Base-by-base conservation (phyloP, 2,888 invertebrate genomes). In the Rhorus exstirpatorius region DNA sequence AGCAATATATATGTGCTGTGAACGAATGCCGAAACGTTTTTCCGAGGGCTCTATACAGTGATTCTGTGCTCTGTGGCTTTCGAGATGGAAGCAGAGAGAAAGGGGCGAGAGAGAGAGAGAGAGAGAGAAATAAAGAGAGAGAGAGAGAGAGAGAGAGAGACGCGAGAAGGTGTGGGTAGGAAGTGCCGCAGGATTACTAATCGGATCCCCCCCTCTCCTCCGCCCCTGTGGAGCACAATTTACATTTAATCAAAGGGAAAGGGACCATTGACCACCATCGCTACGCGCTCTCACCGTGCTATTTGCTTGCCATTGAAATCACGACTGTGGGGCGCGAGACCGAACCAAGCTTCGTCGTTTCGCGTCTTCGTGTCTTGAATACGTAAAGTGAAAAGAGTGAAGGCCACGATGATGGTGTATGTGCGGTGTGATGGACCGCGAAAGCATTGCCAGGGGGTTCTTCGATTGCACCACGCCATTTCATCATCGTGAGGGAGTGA, bases 161-260 rank as follows among this genome's bases (percentile, higher is more conserved):
- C 35, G 83, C 79, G 87, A 85, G 85, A 85, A 86, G 85, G 85
- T 74, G 80, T 70, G 80, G 60, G 85, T 55, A 77, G 87, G 85
- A 89, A 91, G 89, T 89, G 88, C 86, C 88, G 78, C 38, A 85
- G 86, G 88, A 88, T 89, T 89, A 89, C 91, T 92, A 92, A 92
- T 92, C 92, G 90, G 89, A 89, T 91, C 91, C 87, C 86, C 91
- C 26, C 58, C n/a, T 17, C 31, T 1, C 7, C 55, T 1, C 51
- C 51, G 6, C 51, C 49, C 12, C 53, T 1, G 0, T 6, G 71
- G 79, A 90, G 88, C 90, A 91, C 91, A 90, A 92, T 92, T 92
- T 92, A 91, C 92, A 92, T 92, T 92, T 92, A 92, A 92, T 92
- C 91, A 92, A 92, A 92, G 90, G 90, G 90, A 91, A 90, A 91